A percentile compares a stretch with the other conserved stretches of the same genome.
phyloP scores from a whole-genome alignment of 2,797 vertebrate genomes.

The Urophycis tenuis region DNA sequence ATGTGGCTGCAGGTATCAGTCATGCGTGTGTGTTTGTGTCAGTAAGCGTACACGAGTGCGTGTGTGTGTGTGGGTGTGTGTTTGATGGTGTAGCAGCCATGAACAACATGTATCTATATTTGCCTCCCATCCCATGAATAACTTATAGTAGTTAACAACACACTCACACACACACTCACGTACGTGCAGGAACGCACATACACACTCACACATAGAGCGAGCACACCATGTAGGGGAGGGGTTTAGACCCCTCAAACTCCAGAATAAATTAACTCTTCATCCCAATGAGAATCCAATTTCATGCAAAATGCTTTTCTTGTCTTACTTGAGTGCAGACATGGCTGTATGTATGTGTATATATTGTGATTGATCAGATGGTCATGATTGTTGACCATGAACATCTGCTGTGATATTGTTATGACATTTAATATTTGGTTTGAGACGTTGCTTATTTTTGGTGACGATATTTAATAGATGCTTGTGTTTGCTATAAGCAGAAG shows the following conservation, averaged over 20 bases:
- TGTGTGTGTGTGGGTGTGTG: constrained; percentile 10
- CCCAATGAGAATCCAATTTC: neutral
- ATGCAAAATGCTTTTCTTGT: neutral
- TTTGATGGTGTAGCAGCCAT: constrained; percentile 31
- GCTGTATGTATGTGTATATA: neutral
- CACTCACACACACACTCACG: constrained; percentile 52
- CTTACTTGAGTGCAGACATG: neutral
- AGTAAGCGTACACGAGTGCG: neutral
- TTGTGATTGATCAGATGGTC: neutral
- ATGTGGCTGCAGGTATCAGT: neutral
- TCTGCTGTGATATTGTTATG: neutral
- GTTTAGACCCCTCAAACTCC: constrained; percentile 26
- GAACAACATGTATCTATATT: constrained; percentile 54
- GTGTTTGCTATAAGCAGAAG: too few relatives aligned
- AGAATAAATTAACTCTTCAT: constrained; percentile 21
- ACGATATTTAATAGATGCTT: neutral
- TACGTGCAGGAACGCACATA: constrained; percentile 57
- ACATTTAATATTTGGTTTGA: neutral
- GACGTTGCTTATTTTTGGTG: neutral
- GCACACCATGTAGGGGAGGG: neutral
- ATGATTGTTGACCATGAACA: neutral
- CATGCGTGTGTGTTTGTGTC: neutral
- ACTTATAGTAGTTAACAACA: constrained; percentile 68
- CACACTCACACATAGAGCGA: constrained; percentile 48
- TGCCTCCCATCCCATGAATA: constrained; percentile 67